Evolutionary conservation across 1,140 invertebrate species (phyloP).

Genomic region (Vanessa tameamea): DNA sequence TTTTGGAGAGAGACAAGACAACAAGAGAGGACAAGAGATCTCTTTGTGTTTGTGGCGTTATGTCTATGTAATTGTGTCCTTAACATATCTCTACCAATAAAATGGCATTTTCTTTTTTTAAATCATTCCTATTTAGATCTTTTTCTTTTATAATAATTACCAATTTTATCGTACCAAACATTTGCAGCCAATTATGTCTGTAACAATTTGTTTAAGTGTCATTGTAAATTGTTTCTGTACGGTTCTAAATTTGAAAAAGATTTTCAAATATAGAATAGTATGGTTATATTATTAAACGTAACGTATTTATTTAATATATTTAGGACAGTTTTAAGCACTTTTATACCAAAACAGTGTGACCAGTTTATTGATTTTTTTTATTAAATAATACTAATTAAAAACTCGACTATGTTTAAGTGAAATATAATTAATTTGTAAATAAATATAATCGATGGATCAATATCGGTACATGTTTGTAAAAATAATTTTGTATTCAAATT

Average conservation of each 20-base stretch:
- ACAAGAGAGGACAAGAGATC: neutral
- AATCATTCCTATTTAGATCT: constrained; percentile 44
- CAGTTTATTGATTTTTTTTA: constrained; percentile 47
- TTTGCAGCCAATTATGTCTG: constrained; percentile 49
- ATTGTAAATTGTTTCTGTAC: constrained; percentile 13
- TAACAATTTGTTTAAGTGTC: constrained; percentile 3
- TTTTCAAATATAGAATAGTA: constrained; percentile 19
- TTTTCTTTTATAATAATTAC: constrained; percentile 39
- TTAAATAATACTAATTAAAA: constrained; percentile 35
- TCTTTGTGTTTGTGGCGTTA: neutral
- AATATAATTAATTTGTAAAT: constrained; percentile 48
- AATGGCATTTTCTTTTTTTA: constrained; percentile 34
- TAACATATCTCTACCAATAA: constrained; percentile 31
- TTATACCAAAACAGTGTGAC: constrained; percentile 71
- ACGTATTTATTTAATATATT: constrained; percentile 42
- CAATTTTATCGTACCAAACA: constrained; percentile 49
- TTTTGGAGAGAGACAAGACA: neutral
- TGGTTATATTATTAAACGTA: constrained; percentile 24
- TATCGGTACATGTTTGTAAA: constrained; percentile 2
- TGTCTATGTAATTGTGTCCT: constrained; percentile 16
- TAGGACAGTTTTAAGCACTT: constrained; percentile 25
- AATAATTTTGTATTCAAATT: neutral
- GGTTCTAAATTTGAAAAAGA: constrained; percentile 23
- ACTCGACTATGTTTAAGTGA: constrained; percentile 38
- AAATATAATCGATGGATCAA: constrained; percentile 14